phyloP scores from a whole-genome alignment of 1,140 invertebrate species.

The Drosophila prosaltans region DNA sequence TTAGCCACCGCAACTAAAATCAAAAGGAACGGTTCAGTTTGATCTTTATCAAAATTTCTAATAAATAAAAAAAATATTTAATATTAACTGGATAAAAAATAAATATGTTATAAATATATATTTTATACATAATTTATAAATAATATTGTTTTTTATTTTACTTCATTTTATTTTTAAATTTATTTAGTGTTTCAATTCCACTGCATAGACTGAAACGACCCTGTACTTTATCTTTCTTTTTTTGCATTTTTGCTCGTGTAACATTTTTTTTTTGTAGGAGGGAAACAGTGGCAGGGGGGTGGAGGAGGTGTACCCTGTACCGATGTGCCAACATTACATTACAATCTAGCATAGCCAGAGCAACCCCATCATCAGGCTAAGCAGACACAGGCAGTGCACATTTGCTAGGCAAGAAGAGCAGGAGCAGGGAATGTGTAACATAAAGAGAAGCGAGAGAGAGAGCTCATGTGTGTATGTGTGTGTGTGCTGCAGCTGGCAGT shows the following conservation, averaged over 20 bases:
- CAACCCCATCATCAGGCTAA: conserved; percentile 24
- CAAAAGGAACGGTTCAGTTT: conserved; percentile 9
- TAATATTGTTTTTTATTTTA: too few species aligned
- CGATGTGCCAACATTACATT: conserved; percentile 38
- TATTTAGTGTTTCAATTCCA: too few species aligned
- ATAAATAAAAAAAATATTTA: neutral
- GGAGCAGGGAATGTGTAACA: conserved; percentile 15
- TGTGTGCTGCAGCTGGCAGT: conserved; percentile 62
- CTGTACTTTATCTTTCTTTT: conserved; percentile 32
- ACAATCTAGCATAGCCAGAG: conserved; percentile 7
- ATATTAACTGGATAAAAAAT: too few species aligned
- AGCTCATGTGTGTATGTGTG: conserved; percentile 21
- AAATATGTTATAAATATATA: too few species aligned
- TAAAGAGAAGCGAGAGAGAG: conserved; percentile 29
- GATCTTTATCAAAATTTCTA: neutral
- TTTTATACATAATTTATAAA: too few species aligned
- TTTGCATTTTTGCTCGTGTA: conserved; percentile 45
- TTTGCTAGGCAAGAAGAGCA: neutral
- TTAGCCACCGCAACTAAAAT: conserved; percentile 30
- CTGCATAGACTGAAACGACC: conserved; percentile 23
- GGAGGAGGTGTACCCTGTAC: neutral
- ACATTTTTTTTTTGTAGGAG: conserved; percentile 5
- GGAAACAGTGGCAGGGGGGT: neutral
- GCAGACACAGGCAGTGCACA: neutral
- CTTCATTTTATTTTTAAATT: too few species aligned